Base-by-base conservation (phyloP, 2,888 invertebrate genomes). In the Euproctis similis region DNA sequence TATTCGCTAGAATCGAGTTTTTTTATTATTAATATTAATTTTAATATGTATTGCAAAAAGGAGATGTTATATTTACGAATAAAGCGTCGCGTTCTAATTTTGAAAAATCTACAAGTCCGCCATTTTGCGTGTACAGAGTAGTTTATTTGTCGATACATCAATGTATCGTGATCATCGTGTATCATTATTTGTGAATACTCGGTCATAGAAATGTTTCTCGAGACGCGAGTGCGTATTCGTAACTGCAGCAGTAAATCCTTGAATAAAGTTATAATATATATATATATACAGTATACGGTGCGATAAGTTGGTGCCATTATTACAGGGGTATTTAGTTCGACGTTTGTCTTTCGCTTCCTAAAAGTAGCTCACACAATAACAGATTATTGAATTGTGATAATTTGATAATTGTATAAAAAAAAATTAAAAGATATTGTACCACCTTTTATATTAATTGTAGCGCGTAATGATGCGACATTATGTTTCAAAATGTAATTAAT, bases 241-340 rank as follows among this genome's bases (percentile, higher is more conserved):
- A n/a, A n/a, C n/a, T n/a, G n/a, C n/a, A n/a, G n/a, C n/a, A n/a
- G n/a, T n/a, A n/a, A n/a, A n/a, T n/a, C n/a, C n/a, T n/a, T n/a
- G n/a, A n/a, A 81, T 72, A 74, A 81, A 81, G 80, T 82, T 81
- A 80, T n/a, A n/a, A n/a, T n/a, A n/a, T n/a, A n/a, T n/a, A n/a
- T n/a, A n/a, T 77, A 76, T 82, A 81, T 75, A 73, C 82, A 80
- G 84, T 81, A 80, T 78, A 80, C 81, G 84, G 84, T 84, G 84
- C 84, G 84, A 77, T 78, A 75, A 78, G 81, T 82, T 82, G 84
- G 84, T 84, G 84, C 84, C 84, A 84, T 84, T 82, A 78, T 80
- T 84, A 82, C 82, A 82, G 81, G 80, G 82, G 80, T 76, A 75
- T 78, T 19, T 73, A 74, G 78, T 77, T 75, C 63, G 66, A 59